Evolutionary conservation across 2,113 vertebrate species (phyloP), one percentile per base, ranked within the genome.

Genomic region (Leptobrachium ailaonicum): DNA sequence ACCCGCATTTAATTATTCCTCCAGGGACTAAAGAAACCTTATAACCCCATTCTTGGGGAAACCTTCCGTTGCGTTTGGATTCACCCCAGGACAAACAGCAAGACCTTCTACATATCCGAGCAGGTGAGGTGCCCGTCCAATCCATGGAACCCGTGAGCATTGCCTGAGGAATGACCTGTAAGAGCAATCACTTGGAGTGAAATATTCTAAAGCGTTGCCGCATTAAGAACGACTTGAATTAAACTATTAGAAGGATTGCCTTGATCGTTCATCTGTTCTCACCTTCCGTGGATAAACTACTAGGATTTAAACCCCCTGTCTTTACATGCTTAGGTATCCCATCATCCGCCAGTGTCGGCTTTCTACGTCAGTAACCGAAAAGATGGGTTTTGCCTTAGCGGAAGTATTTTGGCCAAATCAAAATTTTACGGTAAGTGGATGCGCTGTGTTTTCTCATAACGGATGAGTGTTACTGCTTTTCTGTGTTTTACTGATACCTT

Each of bases 291-390:
- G 20, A 32, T 32, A 32, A 32, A 32, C 20, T 32, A 32, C 20
- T 32, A 32, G 20, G 20, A 32, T 32, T 32, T 32, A 32, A 32
- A 32, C 20, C 20, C 20, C 20, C 20, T 32, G 2, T 6, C 4
- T 40, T 12, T 11, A 79, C 75, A 80, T 79, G 32, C 45, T 84
- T 86, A 99, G 98, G 96, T 99, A 0, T 99, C 96, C 45, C 98
- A 99, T 92, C 98, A 99, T 88, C 98, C 98, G 85, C 98, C 98
- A 64, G 93, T 99, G 87, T 99, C 97, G 47, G 98, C 97, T 80
- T 98, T 99, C 85, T 99, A 98, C 3, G 95, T 99, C 85, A 99
- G 98, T 90, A 99, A 99, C 88, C 95, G 98, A 85, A 99, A 99
- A 79, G 98, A 99, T 63, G 97, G 98, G 0, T 99, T 99, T 93